phyloP scores from a whole-genome alignment of 1,140 invertebrate genomes.

The silkworm (Bombyx mori) region ASM3026992v2 NC_085113.1:13872501-13873000 shows the following conservation, averaged over 20 bases:
- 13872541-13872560: no score
- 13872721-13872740: conserved; percentile 43
- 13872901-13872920: conserved; percentile 30
- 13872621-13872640: conserved; percentile 61
- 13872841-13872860: conserved; percentile 25
- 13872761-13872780: not conserved
- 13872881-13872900: conserved; percentile 24
- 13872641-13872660: conserved; percentile 69
- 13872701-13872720: conserved; percentile 32
- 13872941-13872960: conserved; percentile 38
- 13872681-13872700: conserved; percentile 34
- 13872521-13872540: no score
- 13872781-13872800: conserved; percentile 8
- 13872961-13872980: conserved; percentile 20
- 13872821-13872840: conserved; percentile 30
- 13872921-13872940: conserved; percentile 40
- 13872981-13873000: conserved; percentile 32
- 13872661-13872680: conserved; percentile 65
- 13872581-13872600: not conserved
- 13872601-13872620: conserved; percentile 15
- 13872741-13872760: conserved; percentile 22
- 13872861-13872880: conserved; percentile 16
- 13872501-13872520: no score
- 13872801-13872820: conserved; percentile 16
- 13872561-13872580: not conserved